Evolutionary conservation across 2,797 vertebrate genomes (phyloP).

Genomic region (Pempheris klunzingeri): DNA sequence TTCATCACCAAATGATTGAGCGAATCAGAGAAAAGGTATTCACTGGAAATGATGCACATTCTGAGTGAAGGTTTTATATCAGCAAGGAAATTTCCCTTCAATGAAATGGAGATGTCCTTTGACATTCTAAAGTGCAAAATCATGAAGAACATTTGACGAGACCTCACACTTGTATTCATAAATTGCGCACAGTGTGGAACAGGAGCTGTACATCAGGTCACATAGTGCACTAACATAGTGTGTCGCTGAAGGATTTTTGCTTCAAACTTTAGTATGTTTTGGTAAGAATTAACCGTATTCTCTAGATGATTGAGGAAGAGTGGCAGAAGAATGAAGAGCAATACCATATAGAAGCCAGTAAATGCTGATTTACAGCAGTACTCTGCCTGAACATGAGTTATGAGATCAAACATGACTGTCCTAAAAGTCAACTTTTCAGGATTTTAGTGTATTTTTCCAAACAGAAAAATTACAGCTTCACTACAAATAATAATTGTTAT

Average conservation of each 20-base stretch:
- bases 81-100: constrained; percentile 61
- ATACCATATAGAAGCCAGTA: background rate
- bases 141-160: constrained; percentile 11
- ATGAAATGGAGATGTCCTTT: constrained; percentile 53
- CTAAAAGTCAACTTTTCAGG: background rate
- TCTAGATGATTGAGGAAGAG: constrained; percentile 4
- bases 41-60: constrained; percentile 67
- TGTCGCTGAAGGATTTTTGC: background rate
- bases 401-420: background rate
- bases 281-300: background rate
- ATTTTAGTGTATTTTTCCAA: background rate
- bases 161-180: constrained; percentile 42
- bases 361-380: background rate
- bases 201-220: constrained; percentile 14
- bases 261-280: constrained; percentile 15
- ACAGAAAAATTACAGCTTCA: background rate
- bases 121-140: constrained; percentile 56
- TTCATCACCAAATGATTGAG: constrained; percentile 76
- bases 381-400: background rate
- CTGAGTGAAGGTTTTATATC: constrained; percentile 63
- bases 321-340: background rate
- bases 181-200: constrained; percentile 17
- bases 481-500: background rate
- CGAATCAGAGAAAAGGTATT: constrained; percentile 63
- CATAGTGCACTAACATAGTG: background rate